A percentile compares a stretch with the other conserved stretches of the same genome.
Conservation (phyloP, 2,113 vertebrate species). For the Raja brachyura region DNA sequence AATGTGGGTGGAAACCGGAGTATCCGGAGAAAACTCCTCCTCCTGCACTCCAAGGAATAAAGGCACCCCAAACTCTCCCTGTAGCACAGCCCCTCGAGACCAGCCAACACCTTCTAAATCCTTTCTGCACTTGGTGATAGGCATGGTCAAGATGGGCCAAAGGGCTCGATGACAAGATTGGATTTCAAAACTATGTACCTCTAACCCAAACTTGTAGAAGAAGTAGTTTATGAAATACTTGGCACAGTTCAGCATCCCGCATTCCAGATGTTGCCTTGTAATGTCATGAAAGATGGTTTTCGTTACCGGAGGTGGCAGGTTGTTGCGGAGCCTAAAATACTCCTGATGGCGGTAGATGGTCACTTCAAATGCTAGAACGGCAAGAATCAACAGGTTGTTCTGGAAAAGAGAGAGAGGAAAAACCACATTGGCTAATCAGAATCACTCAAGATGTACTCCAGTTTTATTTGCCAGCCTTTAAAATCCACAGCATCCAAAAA, state of each 20-base stretch:
- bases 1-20: no score
- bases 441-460: not conserved
- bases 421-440: constrained; percentile 19
- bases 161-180: not conserved
- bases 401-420: constrained; percentile 46
- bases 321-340: constrained; percentile 83
- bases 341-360: constrained; percentile 91
- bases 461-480: not conserved
- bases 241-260: constrained; percentile 78
- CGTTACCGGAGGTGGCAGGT: constrained; percentile 74
- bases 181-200: constrained; percentile 58
- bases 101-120: no score
- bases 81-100: no score
- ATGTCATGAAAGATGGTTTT: constrained; percentile 89
- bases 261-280: constrained; percentile 85
- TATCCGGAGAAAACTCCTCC: no score
- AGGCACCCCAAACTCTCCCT: no score
- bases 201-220: constrained; percentile 97
- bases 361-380: constrained; percentile 85
- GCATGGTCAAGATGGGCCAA: no score
- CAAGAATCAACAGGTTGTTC: constrained; percentile 90
- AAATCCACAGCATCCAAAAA: not conserved
- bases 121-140: no score
- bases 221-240: constrained; percentile 98
- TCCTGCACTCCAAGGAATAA: no score